Evolutionary conservation across 2,113 vertebrate species (phyloP).

Genomic region (Menura novaehollandiae): DNA sequence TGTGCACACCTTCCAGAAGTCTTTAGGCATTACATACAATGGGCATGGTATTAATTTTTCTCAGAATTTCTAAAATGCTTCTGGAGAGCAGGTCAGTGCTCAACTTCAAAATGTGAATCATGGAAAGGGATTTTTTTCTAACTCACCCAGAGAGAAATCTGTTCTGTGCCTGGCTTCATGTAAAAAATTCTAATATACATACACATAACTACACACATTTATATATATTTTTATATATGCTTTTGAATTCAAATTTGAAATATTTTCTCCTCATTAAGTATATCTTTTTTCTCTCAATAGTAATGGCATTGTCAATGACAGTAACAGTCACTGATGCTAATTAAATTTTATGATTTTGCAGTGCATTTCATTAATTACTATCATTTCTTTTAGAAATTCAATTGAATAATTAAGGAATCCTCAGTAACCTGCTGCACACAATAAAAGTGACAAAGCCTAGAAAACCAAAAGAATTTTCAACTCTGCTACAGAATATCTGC

Average conservation of each 20-base stretch:
- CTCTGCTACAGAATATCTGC: background rate
- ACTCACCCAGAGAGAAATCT: background rate
- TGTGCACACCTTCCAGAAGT: background rate
- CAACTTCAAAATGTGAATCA: background rate
- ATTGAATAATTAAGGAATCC: background rate
- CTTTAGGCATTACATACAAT: background rate
- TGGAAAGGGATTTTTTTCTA: background rate
- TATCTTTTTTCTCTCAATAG: background rate
- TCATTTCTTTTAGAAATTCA: background rate
- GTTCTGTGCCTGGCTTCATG: background rate
- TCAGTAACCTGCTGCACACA: background rate
- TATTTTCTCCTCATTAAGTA: background rate
- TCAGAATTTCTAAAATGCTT: background rate
- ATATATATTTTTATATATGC: background rate
- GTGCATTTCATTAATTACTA: background rate
- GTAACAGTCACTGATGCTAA: background rate
- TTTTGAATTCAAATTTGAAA: background rate
- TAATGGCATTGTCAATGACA: background rate
- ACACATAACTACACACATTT: background rate
- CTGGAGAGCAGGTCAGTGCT: background rate
- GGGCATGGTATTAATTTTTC: background rate
- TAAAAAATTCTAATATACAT: background rate
- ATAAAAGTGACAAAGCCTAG: background rate
- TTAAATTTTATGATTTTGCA: background rate
- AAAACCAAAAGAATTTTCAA: background rate